Evolutionary conservation across 2,797 vertebrate genomes (phyloP).

Genomic region (Chromobotia macracanthus): DNA sequence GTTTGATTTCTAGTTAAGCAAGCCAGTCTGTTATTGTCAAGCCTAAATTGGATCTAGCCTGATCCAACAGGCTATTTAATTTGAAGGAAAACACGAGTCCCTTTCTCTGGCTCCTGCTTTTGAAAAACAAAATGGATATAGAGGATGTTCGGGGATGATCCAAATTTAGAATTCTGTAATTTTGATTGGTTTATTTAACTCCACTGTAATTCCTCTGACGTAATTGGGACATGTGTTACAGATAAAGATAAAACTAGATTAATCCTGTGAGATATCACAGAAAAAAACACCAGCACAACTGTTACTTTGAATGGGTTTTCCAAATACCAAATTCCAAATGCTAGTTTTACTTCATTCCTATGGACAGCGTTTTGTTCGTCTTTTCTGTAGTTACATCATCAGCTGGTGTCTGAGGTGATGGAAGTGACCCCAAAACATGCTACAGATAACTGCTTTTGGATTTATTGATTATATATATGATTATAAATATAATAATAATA

Average conservation of each 20-base stretch:
- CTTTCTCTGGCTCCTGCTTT: constrained; percentile 27
- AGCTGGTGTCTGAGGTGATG: not conserved
- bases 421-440: too few species aligned
- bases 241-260: constrained; percentile 14
- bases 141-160: constrained; percentile 25
- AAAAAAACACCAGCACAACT: constrained; percentile 1
- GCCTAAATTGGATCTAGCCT: constrained; percentile 46
- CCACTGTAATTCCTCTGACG: constrained; percentile 2
- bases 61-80: constrained; percentile 48
- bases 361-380: not conserved
- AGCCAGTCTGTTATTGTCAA: constrained; percentile 44
- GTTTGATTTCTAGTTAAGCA: constrained; percentile 52
- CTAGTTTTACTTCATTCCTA: not conserved
- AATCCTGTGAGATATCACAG: constrained; percentile 10
- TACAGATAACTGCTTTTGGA: not conserved
- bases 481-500: too few species aligned
- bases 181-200: constrained; percentile 20
- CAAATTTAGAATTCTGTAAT: constrained; percentile 22
- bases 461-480: too few species aligned
- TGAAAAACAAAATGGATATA: constrained; percentile 30
- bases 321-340: not conserved
- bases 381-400: not conserved
- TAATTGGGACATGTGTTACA: constrained; percentile 28
- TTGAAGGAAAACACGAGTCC: constrained; percentile 35
- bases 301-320: not conserved